Evolutionary conservation across 2,113 vertebrate genomes (phyloP), one percentile per base, ranked within the genome.

Genomic region (Orthonyx spaldingii): DNA sequence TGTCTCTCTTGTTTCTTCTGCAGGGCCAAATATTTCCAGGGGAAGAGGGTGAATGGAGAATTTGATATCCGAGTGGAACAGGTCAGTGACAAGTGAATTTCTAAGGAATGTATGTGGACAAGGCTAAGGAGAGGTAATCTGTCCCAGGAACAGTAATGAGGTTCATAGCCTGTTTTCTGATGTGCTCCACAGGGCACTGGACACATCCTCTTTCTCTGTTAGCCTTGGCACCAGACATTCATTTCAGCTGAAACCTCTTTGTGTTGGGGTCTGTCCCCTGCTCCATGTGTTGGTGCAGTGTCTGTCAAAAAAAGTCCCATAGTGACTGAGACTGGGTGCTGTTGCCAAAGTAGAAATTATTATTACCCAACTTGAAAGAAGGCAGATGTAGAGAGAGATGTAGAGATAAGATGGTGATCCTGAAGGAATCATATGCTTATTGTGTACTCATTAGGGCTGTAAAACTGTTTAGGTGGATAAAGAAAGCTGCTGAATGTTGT

Each of bases 51-150:
- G 96, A 99, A 99, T 37, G 99, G 98, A 78, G 99, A 99, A 66
- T 98, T 98, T 60, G 99, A 99, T 94, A 99, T 99, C 88, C 98
- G 98, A 42, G 99, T 99, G 91, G 99, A 99, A 89, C 99, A 99
- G 99, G 99, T 99, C 97, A 94, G 97, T 98, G 78, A 22, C 47
- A 75, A 90, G 15, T 44, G 21, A 88, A 76, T 78, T 70, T 77
- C 11, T 70, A 41, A 77, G 37, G 83, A 72, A 49, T 33, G 23
- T 16, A 3, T 69, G 33, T 72, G 30, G 37, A 30, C 13, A 87
- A 3, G 1, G 8, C 18, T 70, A 28, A 80, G 42, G 24, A 80
- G 50, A 87, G 17, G 6, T 19, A 30, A 49, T 59, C 12, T 77
- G 20, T 52, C 57, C 10, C 32, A 63, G 50, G 30, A 68, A 23